These are phyloP conservation scores for Syngnathus scovelli DNA, from an alignment of 2,113 vertebrate genomes.

Conservation along the genomic window DNA sequence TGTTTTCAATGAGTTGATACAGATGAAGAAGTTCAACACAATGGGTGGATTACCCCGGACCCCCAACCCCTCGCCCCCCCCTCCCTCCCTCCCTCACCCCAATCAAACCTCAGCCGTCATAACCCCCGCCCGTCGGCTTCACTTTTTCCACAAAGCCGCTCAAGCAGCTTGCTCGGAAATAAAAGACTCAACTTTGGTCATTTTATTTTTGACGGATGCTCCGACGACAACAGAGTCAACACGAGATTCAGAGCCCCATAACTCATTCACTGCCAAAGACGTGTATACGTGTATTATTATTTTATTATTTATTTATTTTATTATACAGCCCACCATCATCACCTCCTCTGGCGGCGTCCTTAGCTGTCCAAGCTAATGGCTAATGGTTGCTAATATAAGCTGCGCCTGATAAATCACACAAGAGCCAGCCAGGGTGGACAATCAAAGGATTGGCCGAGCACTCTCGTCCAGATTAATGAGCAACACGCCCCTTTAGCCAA, in stretches of 20 bases:
- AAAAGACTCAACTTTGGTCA: too few relatives aligned
- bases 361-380: conserved; percentile 67
- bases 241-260: neutral
- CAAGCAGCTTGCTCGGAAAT: neutral
- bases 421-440: conserved; percentile 57
- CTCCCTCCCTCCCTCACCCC: neutral
- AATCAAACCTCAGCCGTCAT: conserved; percentile 13
- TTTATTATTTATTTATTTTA: too few relatives aligned
- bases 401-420: conserved; percentile 68
- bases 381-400: conserved; percentile 59
- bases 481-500: conserved; percentile 52
- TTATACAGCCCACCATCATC: conserved; percentile 13
- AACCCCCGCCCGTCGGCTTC: conserved; percentile 32
- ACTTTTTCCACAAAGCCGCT: conserved; percentile 40
- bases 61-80: neutral
- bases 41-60: conserved; percentile 74
- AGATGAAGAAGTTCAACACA: conserved; percentile 76
- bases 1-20: conserved; percentile 78
- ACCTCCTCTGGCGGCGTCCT: conserved; percentile 57
- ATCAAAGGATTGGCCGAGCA: conserved; percentile 62
- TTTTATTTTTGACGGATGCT: neutral
- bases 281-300: too few relatives aligned
- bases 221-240: neutral
- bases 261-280: too few relatives aligned
- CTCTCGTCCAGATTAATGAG: conserved; percentile 68